Conservation (phyloP, 2,113 vertebrate species). For the Parus major region DNA sequence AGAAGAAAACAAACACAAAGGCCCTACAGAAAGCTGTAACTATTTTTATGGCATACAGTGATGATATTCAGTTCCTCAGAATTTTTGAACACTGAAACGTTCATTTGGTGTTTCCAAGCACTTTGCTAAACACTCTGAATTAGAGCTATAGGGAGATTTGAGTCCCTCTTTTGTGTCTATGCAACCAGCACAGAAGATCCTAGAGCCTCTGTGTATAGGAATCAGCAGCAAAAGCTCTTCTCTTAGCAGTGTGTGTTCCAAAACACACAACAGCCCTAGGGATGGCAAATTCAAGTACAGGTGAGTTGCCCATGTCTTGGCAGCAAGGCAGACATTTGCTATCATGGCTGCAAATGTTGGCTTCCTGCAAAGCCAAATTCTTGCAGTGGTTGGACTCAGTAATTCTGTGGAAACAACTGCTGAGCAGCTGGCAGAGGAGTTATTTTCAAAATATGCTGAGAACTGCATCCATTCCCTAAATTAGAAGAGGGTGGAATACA, state of each 20-base stretch:
- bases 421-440: not conserved
- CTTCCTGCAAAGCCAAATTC: not conserved
- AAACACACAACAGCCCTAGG: not conserved
- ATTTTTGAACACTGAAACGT: not conserved
- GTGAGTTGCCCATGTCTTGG: not conserved
- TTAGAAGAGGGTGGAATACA: not conserved
- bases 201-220: not conserved
- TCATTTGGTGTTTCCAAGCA: not conserved
- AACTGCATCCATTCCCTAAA: not conserved
- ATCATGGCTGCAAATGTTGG: not conserved
- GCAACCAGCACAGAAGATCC: not conserved
- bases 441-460: not conserved
- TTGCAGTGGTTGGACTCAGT: not conserved
- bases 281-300: not conserved
- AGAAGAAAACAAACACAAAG: not conserved
- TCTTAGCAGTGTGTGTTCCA: not conserved
- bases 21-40: not conserved
- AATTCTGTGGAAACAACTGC: not conserved
- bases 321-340: not conserved
- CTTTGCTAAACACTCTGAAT: not conserved
- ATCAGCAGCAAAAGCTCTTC: not conserved
- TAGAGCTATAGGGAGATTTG: not conserved
- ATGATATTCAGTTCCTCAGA: not conserved
- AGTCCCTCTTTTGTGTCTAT: not conserved
- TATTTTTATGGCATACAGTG: not conserved